Conservation (phyloP, 2,113 vertebrate genomes). For the Tupaia chinensis region DNA sequence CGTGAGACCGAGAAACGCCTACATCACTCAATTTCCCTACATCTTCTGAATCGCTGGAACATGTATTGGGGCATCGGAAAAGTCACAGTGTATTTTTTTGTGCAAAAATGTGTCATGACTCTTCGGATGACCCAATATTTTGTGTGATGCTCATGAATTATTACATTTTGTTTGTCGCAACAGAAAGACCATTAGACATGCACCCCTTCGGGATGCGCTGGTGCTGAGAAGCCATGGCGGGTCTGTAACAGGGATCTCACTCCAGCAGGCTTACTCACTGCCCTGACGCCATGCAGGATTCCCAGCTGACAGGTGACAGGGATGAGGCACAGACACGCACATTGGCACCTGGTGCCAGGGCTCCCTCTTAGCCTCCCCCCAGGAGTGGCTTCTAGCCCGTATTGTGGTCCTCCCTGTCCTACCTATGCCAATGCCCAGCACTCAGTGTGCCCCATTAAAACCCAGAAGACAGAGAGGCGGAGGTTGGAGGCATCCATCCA, state of each 20-base stretch:
- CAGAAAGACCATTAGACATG: background rate
- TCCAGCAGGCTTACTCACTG: background rate
- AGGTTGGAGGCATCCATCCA: background rate
- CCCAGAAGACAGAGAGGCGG: background rate
- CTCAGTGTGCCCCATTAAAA: background rate
- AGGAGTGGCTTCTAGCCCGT: background rate
- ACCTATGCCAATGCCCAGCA: background rate
- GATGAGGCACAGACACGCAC: constrained; percentile 58
- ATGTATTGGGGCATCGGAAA: too few species aligned
- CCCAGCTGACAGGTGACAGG: constrained; percentile 50
- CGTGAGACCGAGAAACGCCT: background rate
- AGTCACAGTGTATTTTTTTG: too few species aligned
- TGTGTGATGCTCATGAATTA: background rate
- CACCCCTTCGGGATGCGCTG: background rate
- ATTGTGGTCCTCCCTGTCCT: background rate
- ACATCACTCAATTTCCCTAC: background rate
- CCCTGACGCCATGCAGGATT: background rate
- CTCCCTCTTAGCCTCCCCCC: background rate
- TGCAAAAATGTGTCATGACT: too few species aligned
- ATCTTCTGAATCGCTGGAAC: background rate
- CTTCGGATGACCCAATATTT: background rate
- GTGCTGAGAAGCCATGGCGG: background rate
- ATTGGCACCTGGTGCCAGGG: background rate
- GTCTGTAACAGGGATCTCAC: background rate
- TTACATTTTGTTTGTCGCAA: constrained; percentile 8